Conservation (phyloP, 1,140 invertebrate species). For the Apis cerana region DNA sequence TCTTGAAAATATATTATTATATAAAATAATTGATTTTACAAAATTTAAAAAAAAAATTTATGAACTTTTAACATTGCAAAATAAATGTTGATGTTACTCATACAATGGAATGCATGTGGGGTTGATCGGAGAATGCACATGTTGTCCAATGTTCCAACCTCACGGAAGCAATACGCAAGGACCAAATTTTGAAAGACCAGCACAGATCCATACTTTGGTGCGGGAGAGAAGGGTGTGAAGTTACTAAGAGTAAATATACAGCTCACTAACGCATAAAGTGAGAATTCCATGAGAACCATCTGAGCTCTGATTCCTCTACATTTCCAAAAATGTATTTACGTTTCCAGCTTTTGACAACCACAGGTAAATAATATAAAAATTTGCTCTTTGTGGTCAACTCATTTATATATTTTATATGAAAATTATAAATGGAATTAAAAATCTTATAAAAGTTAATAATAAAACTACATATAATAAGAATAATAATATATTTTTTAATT, state of each 20-base stretch:
- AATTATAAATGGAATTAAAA: slow-evolving; percentile 67
- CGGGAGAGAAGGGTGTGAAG: slow-evolving; percentile 80
- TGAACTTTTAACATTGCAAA: slow-evolving; percentile 68
- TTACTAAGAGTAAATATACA: slow-evolving; percentile 77
- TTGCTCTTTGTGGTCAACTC: slow-evolving; percentile 80
- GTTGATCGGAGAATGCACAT: slow-evolving; percentile 68
- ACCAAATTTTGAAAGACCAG: slow-evolving; percentile 75
- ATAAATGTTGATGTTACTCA: slow-evolving; percentile 66
- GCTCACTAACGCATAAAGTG: slow-evolving; percentile 76
- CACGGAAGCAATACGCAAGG: slow-evolving; percentile 72
- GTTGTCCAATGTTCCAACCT: slow-evolving; percentile 71
- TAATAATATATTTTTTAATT: slow-evolving; percentile 7
- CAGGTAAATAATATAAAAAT: slow-evolving; percentile 78
- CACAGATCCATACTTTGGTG: slow-evolving; percentile 81
- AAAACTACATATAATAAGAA: slow-evolving; percentile 1
- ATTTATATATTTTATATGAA: slow-evolving; percentile 54
- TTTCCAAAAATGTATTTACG: slow-evolving; percentile 81
- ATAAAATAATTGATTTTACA: too few species aligned
- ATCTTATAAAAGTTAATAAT: neutral
- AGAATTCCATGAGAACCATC: slow-evolving; percentile 81
- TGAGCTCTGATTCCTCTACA: slow-evolving; percentile 82
- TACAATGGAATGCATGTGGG: slow-evolving; percentile 66
- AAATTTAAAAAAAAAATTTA: neutral
- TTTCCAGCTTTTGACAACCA: slow-evolving; percentile 78
- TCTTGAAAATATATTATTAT: too few species aligned